Evolutionary conservation across 2,797 vertebrate genomes (phyloP), one percentile per base, ranked within the genome.

Genomic region (Falco naumanni): DNA sequence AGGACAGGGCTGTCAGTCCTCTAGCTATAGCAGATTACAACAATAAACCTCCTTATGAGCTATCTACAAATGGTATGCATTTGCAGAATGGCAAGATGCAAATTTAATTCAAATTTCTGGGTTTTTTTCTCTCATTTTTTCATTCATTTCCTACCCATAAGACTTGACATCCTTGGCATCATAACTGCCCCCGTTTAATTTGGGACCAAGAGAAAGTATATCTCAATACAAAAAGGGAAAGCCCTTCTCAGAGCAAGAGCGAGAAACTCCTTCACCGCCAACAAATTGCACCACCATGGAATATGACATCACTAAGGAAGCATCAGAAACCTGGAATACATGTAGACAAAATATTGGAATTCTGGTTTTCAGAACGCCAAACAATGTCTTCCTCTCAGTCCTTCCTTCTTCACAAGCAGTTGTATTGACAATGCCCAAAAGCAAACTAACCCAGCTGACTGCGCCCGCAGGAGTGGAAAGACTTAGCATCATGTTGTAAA

Each of bases 241-340:
- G 11, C 3, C 25, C 37, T 59, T 64, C 31, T 43, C 37, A 20
- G 54, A 69, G 16, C 33, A 39, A 54, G 60, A 47, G 24, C 24
- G 39, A 54, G 64, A 51, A 47, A 7, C 15, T 85, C 43, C 51
- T 39, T 57, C 51, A 10, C 9, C 25, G 19, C 21, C 56, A 66
- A 0, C 24, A 74, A n/a, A 70, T 16, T 0, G 0, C 34, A 66
- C 43, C 53, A 22, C 13, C 9, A 14, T 4, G 22, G 50, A 31
- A 19, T 4, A 10, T 9, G n/a, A 13, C 26, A 25, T 29, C 45
- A 56, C 18, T 34, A 41, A 64, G 37, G 37, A 59, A 59, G 54
- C 33, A 28, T 5, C 25, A 43, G 26, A 63, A 54, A 66, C 17
- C 24, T 50, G 68, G 14, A 54, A 64, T 2, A 6, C 0, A 10